Percentiles rank a stretch among this genome's conserved stretches.
These are phyloP conservation scores for Potamarius usumacintae DNA, from an alignment of 2,113 vertebrate species.

Conservation along the genomic window DNA sequence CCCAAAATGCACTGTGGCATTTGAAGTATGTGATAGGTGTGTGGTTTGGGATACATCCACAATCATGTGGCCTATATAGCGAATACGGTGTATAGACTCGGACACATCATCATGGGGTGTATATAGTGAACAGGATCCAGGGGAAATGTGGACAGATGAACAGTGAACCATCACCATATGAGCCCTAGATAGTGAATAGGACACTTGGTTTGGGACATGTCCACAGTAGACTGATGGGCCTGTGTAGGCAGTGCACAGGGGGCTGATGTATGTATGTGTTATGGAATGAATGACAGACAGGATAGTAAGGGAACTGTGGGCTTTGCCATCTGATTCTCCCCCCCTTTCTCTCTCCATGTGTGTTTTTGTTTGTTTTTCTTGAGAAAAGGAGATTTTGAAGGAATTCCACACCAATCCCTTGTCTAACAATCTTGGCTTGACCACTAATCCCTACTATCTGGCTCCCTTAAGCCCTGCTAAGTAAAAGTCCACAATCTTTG, in stretches of 20 bases:
- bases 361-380: conserved; percentile 31
- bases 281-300: not conserved
- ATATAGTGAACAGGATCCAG: not conserved
- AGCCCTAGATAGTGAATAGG: not conserved
- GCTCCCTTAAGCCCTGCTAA: conserved; percentile 8
- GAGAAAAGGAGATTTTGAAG: conserved; percentile 4
- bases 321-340: not conserved
- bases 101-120: not conserved
- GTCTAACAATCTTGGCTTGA: conserved; percentile 23
- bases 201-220: not conserved
- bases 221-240: not conserved
- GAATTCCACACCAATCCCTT: conserved; percentile 12
- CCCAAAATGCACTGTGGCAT: no score
- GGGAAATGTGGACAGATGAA: no score
- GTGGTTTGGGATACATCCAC: not conserved
- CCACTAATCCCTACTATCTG: conserved; percentile 17
- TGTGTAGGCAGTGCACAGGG: not conserved
- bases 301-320: not conserved
- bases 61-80: not conserved
- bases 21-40: not conserved
- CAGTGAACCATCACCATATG: not conserved
- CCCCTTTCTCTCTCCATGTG: not conserved
- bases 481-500: conserved; percentile 24
- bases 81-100: not conserved
- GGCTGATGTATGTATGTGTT: not conserved